Conservation (phyloP, 2,888 invertebrate species). For the Mythimna vitellina region DNA sequence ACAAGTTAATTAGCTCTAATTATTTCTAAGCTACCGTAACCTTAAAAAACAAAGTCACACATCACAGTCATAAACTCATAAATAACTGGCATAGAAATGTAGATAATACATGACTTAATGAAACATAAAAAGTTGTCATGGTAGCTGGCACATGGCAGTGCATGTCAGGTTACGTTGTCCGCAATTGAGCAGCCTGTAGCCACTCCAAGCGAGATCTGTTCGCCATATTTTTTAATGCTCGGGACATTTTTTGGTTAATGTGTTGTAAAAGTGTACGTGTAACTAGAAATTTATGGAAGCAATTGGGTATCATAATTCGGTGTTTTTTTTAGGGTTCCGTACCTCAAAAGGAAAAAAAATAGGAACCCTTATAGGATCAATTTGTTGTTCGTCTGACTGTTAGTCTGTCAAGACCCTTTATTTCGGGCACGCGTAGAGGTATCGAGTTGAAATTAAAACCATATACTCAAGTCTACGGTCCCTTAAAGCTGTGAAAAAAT, state of each 20-base stretch:
- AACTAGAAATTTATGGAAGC: no score
- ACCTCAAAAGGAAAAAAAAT: no score
- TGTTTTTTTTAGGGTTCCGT: no score
- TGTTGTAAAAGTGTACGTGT: slow-evolving; percentile 1
- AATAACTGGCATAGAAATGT: slow-evolving; percentile 37
- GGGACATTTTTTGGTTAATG: slow-evolving; percentile 15
- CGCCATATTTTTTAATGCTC: slow-evolving; percentile 30
- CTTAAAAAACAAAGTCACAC: background rate
- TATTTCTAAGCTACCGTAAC: no score
- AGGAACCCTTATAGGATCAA: no score
- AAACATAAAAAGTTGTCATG: slow-evolving; percentile 58
- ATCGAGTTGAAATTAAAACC: no score
- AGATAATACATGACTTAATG: slow-evolving; percentile 35
- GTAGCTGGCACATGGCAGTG: slow-evolving; percentile 35
- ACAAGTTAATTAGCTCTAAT: no score
- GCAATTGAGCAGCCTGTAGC: slow-evolving; percentile 33
- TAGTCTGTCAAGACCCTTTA: no score
- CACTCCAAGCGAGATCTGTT: slow-evolving; percentile 46
- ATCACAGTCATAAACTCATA: slow-evolving; percentile 6
- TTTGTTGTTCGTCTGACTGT: no score
- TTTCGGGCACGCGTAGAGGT: no score
- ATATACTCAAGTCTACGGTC: no score
- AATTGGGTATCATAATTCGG: background rate
- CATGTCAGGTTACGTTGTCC: slow-evolving; percentile 37
- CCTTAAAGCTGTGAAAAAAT: no score